Percentiles rank a stretch among this genome's conserved stretches.
phyloP scores from a whole-genome alignment of 2,888 invertebrate species.

The Hypolimnas misippus region DNA sequence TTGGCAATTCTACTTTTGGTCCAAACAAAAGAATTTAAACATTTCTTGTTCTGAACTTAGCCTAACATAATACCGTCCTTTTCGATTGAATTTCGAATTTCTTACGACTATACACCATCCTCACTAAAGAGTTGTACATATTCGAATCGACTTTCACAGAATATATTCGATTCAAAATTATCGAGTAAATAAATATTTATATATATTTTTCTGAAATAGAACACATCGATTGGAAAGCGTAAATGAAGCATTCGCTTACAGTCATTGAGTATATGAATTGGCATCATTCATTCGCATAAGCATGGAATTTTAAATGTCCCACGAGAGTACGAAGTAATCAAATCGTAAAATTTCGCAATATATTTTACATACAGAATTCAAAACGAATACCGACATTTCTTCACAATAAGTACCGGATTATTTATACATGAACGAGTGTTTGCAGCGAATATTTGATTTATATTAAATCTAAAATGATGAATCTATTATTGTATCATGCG shows the following conservation, averaged over 20 bases:
- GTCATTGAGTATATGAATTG: slow-evolving; percentile 60
- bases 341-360: slow-evolving; percentile 33
- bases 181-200: slow-evolving; percentile 2
- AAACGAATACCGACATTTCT: slow-evolving; percentile 11
- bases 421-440: neutral
- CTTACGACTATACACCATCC: neutral
- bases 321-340: slow-evolving; percentile 30
- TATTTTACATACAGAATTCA: slow-evolving; percentile 23
- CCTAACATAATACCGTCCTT: neutral
- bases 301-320: slow-evolving; percentile 50
- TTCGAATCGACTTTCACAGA: neutral
- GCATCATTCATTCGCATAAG: slow-evolving; percentile 64
- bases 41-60: no score
- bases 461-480: neutral
- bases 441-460: neutral
- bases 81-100: slow-evolving; percentile 2
- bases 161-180: neutral
- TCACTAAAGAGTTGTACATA: neutral
- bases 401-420: neutral
- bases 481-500: no score
- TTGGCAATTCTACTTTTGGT: no score
- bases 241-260: slow-evolving; percentile 61
- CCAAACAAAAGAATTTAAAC: no score
- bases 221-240: slow-evolving; percentile 46
- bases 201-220: slow-evolving; percentile 10